Conservation (phyloP, 2,888 invertebrate species). For the Hemithea aestivaria region DNA sequence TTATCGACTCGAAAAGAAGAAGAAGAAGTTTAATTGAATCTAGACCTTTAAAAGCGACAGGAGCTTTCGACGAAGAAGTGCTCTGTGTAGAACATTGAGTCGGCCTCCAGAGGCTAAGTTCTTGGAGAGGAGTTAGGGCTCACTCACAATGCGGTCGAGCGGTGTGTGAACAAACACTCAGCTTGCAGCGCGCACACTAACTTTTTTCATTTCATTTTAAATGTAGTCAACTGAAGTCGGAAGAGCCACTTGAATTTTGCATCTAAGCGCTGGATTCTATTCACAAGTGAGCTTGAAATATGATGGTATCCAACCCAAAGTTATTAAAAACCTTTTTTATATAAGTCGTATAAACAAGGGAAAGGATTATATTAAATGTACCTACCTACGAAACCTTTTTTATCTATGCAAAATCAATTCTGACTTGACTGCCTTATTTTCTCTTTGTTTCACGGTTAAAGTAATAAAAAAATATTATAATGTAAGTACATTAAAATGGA, state of each 20-base stretch:
- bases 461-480: no score
- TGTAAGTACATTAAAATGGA: no score
- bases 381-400: no score
- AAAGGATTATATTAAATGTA: no score
- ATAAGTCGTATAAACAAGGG: no score
- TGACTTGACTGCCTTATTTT: no score
- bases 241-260: slow-evolving; percentile 8
- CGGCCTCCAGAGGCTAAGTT: slow-evolving; percentile 36
- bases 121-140: slow-evolving; percentile 36
- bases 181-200: slow-evolving; percentile 31
- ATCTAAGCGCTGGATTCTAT: not conserved
- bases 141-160: slow-evolving; percentile 38
- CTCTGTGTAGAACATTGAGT: slow-evolving; percentile 15
- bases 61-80: slow-evolving; percentile 2
- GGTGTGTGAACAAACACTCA: slow-evolving; percentile 50
- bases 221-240: slow-evolving; percentile 25
- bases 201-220: slow-evolving; percentile 57
- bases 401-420: no score
- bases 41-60: slow-evolving; percentile 1
- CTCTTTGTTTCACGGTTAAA: no score
- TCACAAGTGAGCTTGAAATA: no score
- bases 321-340: no score
- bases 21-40: slow-evolving; percentile 1
- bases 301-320: no score
- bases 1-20: no score